A percentile compares a stretch with the other conserved stretches of the same genome.
Evolutionary conservation across 2,888 invertebrate genomes (phyloP).

Genomic region (Drosophila recens): DNA sequence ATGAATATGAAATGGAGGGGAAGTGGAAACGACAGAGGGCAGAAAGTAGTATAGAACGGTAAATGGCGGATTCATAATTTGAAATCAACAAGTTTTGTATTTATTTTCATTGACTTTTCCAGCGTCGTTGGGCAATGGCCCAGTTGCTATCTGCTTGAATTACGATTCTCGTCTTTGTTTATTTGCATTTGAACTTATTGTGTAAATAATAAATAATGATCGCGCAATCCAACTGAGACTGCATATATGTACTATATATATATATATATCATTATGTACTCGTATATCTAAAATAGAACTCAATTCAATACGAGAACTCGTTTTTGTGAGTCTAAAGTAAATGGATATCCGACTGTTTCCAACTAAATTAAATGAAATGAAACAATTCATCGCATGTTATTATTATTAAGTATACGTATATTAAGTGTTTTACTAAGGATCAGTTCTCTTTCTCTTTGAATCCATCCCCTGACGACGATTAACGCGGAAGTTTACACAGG

Average conservation of each 20-base stretch:
- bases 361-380: slow-evolving; percentile 6
- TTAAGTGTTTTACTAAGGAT: slow-evolving; percentile 5
- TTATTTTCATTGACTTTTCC: slow-evolving; percentile 57
- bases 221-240: slow-evolving; percentile 36
- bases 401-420: slow-evolving; percentile 3
- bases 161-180: slow-evolving; percentile 47
- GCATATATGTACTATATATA: slow-evolving; percentile 1
- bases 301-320: not conserved
- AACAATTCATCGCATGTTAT: slow-evolving; percentile 5
- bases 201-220: slow-evolving; percentile 55
- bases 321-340: not conserved
- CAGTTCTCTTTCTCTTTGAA: not conserved
- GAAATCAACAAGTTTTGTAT: slow-evolving; percentile 52
- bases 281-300: not conserved
- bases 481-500: slow-evolving; percentile 56
- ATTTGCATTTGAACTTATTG: slow-evolving; percentile 52
- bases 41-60: not conserved
- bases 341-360: slow-evolving; percentile 11
- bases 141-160: slow-evolving; percentile 55
- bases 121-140: slow-evolving; percentile 50
- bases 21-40: not conserved
- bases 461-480: slow-evolving; percentile 6
- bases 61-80: slow-evolving; percentile 60
- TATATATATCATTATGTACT: slow-evolving; percentile 8
- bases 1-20: slow-evolving; percentile 2